Percentiles rank a stretch among this genome's conserved stretches.
Conservation (phyloP, 2,797 vertebrate species). For the Pantherophis vulpinus region DNA sequence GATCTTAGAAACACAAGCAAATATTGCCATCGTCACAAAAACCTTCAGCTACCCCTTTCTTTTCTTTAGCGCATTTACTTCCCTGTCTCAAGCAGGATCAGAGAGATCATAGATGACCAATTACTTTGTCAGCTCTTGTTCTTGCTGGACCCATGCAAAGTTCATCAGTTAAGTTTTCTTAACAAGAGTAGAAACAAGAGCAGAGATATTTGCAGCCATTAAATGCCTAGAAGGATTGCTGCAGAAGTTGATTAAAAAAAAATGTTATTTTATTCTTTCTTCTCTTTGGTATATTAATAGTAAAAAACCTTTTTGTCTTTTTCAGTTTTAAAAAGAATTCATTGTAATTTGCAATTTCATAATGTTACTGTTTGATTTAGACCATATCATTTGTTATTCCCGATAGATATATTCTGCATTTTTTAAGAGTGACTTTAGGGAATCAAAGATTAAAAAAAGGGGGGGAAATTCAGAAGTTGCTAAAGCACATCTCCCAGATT, state of each 20-base stretch:
- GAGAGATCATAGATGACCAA: not conserved
- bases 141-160: not conserved
- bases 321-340: not conserved
- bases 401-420: not conserved
- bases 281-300: not conserved
- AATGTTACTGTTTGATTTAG: not conserved
- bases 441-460: not conserved
- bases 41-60: not conserved
- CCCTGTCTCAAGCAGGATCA: not conserved
- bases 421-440: not conserved
- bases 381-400: not conserved
- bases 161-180: not conserved
- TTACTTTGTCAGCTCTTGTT: not conserved
- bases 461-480: not conserved
- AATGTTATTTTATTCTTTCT: not conserved
- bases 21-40: not conserved
- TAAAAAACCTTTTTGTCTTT: not conserved
- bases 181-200: not conserved
- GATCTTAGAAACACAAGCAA: constrained; percentile 7
- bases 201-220: not conserved
- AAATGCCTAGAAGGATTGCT: not conserved
- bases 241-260: not conserved
- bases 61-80: not conserved
- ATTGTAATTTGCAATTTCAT: not conserved
- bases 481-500: not conserved